Evolutionary conservation across 2,113 vertebrate genomes (phyloP).

Genomic region (Aptenodytes forsteri): DNA sequence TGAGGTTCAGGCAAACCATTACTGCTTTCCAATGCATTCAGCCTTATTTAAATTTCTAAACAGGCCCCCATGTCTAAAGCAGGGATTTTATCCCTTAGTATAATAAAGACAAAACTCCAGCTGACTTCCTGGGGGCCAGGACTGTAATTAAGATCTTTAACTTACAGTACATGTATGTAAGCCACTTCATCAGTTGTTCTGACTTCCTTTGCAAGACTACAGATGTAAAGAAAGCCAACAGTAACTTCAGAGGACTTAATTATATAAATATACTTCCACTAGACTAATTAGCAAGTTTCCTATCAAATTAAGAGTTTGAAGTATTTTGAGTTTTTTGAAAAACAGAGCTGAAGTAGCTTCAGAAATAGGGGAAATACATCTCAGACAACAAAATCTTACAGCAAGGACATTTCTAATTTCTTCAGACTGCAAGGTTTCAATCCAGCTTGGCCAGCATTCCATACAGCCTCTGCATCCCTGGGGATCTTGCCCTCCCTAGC

Average conservation of each 20-base stretch:
- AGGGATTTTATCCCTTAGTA: not conserved
- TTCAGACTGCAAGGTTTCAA: not conserved
- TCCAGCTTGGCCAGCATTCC: not conserved
- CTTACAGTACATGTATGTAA: not conserved
- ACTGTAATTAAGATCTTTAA: not conserved
- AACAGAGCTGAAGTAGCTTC: not conserved
- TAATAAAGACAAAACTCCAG: not conserved
- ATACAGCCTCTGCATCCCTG: not conserved
- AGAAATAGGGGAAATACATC: not conserved
- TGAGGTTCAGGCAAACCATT: not conserved
- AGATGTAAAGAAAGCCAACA: not conserved
- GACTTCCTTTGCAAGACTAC: not conserved
- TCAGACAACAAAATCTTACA: not conserved
- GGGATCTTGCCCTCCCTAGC: not conserved
- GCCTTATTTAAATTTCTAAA: not conserved
- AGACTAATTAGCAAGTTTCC: not conserved
- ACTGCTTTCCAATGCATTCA: not conserved
- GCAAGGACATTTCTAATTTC: not conserved
- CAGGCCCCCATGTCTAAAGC: not conserved
- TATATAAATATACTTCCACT: not conserved
- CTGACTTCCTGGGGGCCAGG: not conserved
- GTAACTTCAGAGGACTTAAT: not conserved
- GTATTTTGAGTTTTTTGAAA: not conserved
- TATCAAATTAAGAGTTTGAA: not conserved
- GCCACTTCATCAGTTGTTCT: not conserved